Evolutionary conservation across 2,113 vertebrate genomes (phyloP).

Genomic region (Cettia cetti): DNA sequence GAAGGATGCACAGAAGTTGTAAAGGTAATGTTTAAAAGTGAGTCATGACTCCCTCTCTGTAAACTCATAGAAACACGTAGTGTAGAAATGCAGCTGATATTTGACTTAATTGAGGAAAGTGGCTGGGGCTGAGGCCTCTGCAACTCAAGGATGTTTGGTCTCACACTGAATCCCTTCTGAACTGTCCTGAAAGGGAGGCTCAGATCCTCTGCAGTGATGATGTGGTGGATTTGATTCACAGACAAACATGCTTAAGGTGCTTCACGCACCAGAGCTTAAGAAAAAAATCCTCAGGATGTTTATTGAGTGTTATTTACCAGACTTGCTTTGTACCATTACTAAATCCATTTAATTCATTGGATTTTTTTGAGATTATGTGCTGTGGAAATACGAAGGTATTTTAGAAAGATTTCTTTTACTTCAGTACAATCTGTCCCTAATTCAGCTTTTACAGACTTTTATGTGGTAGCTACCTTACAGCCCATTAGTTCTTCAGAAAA

Average conservation of each 20-base stretch:
- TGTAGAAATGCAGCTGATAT: not conserved
- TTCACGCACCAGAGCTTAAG: not conserved
- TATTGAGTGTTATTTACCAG: not conserved
- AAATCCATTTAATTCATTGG: not conserved
- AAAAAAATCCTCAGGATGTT: not conserved
- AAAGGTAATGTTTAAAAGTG: not conserved
- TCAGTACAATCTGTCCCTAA: not conserved
- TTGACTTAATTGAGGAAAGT: not conserved
- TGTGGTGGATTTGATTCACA: not conserved
- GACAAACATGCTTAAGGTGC: not conserved
- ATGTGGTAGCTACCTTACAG: not conserved
- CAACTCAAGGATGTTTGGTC: not conserved
- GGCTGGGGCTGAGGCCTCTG: not conserved
- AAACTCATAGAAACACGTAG: rapidly evolving
- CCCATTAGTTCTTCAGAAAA: not conserved
- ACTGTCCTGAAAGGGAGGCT: not conserved
- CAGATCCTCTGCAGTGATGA: not conserved
- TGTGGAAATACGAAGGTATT: not conserved
- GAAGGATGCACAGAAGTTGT: not conserved
- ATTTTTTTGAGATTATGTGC: not conserved
- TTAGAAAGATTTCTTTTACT: not conserved
- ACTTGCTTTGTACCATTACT: not conserved
- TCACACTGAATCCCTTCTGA: not conserved
- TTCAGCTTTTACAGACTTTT: not conserved
- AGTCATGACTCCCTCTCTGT: not conserved